A percentile compares a stretch with the other conserved stretches of the same genome.
These are phyloP conservation scores for Charanyca ferruginea DNA, from an alignment of 2,888 invertebrate genomes.

Conservation along the genomic window DNA sequence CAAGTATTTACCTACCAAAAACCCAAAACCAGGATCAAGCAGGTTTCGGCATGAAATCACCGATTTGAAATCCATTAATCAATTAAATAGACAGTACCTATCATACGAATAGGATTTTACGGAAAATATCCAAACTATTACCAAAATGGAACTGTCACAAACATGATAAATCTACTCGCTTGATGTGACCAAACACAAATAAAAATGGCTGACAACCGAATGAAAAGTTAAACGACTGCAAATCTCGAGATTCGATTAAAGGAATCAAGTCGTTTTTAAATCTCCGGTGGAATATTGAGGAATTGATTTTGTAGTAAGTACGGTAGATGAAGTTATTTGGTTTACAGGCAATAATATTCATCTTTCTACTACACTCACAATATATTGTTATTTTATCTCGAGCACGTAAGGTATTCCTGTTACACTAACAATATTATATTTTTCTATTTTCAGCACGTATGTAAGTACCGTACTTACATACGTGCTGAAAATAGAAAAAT, in stretches of 20 bases:
- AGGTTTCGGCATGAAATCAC: not conserved
- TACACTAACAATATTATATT: no score
- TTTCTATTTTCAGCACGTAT: no score
- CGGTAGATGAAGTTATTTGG: no score
- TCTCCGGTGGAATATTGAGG: slow-evolving; percentile 38
- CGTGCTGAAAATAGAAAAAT: no score
- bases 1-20: not conserved
- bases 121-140: slow-evolving; percentile 30
- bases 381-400: no score
- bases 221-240: slow-evolving; percentile 54
- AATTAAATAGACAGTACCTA: slow-evolving; percentile 32
- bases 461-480: no score
- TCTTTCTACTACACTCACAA: no score
- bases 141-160: slow-evolving; percentile 30
- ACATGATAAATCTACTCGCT: slow-evolving; percentile 52
- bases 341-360: no score
- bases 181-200: slow-evolving; percentile 39
- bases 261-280: slow-evolving; percentile 37
- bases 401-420: no score
- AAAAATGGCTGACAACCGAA: slow-evolving; percentile 32
- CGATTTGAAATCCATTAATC: slow-evolving; percentile 25
- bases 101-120: slow-evolving; percentile 41
- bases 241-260: slow-evolving; percentile 43
- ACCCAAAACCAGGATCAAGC: no score
- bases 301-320: slow-evolving; percentile 17